Conservation (phyloP, 1,140 invertebrate species). For the Laupala kohalensis region DNA sequence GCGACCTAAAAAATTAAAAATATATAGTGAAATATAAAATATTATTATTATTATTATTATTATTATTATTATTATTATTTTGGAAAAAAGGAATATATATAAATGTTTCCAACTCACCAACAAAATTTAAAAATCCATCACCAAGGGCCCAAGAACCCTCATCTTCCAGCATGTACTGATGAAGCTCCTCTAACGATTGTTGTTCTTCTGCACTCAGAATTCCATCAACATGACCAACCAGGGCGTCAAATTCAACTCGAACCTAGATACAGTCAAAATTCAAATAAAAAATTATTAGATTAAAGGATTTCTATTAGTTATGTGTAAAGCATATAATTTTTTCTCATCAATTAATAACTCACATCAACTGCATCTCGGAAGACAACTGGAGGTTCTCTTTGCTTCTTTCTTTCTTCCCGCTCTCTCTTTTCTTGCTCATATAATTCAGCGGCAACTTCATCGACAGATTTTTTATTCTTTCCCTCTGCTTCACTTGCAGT, state of each 20-base stretch:
- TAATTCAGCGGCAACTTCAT: slow-evolving; percentile 31
- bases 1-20: slow-evolving; percentile 35
- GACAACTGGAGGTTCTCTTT: slow-evolving; percentile 70
- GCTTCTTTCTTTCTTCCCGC: slow-evolving; percentile 54
- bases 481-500: slow-evolving; percentile 6
- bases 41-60: too few relatives aligned
- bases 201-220: slow-evolving; percentile 55
- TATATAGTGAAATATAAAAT: too few relatives aligned
- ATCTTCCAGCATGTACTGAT: slow-evolving; percentile 73
- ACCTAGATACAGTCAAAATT: slow-evolving; percentile 29
- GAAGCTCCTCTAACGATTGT: slow-evolving; percentile 60
- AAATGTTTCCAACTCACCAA: slow-evolving; percentile 42
- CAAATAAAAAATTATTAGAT: not conserved
- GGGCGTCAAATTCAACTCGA: slow-evolving; percentile 44
- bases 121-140: slow-evolving; percentile 70
- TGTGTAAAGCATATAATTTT: not conserved
- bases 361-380: slow-evolving; percentile 61
- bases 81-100: too few relatives aligned
- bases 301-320: not conserved
- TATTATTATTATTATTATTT: too few relatives aligned
- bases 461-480: slow-evolving; percentile 5
- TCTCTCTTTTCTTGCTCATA: slow-evolving; percentile 51
- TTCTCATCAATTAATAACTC: slow-evolving; percentile 26
- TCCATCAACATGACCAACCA: slow-evolving; percentile 44
- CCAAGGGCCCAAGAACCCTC: slow-evolving; percentile 84